Base-by-base conservation (phyloP, 2,113 vertebrate species). In the Campylomormyrus numenius region DNA sequence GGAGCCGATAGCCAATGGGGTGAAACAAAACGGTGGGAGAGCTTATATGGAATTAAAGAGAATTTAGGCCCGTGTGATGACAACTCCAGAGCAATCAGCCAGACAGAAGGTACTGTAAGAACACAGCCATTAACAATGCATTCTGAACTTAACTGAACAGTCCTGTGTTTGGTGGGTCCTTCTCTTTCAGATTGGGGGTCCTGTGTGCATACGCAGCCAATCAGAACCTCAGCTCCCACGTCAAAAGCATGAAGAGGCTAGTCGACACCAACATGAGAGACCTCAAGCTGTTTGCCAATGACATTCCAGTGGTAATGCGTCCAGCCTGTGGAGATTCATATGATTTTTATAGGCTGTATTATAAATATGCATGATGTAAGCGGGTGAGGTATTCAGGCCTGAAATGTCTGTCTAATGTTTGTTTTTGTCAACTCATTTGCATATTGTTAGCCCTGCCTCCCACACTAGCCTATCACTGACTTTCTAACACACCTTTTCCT, bases 191-290 rank as follows among this genome's bases (percentile, higher is more conserved):
- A 87, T 7, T 96, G 49, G 98, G 98, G 24, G 96, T 98, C 0
- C 90, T 97, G 5, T 95, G 95, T 46, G 96, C 97, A 7, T 97
- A 98, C 17, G 93, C 95, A 88, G 97, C 97, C 3, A 99, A 98
- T 93, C 96, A 98, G n/a, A 97, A 98, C 70, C 92, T 99, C 90
- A 97, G 95, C 90, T 93, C 92, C 53, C 95, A 97, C 91, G 92
- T 97, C 66, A 95, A 95, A 92, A 96, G 92, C 95, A 96, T 96
- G 70, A 95, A 92, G 80, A 94, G 94, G n/a, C 93, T 99, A 50
- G 95, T 97, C 88, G 96, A 96, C 89, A 98, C 96, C 94, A 99
- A 99, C 92, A 96, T 98, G 89, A 97, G 96, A 93, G 98, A 99
- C 93, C 89, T 99, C 94, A 96, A 93, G 93, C 93, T 94, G 6